Evolutionary conservation across 2,113 vertebrate species (phyloP), one percentile per base, ranked within the genome.

Genomic region (Sterrhoptilus dennistouni): DNA sequence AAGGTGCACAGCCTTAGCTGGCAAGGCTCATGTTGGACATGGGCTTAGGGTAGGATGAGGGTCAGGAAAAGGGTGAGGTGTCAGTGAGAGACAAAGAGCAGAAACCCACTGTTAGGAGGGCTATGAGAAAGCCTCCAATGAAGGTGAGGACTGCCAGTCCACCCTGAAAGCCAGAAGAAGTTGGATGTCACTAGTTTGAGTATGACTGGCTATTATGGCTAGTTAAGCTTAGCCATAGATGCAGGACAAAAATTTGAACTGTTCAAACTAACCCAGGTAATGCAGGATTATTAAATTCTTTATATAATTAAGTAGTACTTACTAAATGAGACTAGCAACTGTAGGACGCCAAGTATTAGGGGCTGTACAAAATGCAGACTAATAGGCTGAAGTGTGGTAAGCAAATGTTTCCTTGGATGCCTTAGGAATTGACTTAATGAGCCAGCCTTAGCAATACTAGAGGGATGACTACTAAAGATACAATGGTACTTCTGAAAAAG

Each of bases 401-500:
- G 45, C 40, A 64, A 6, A 27, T 33, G 11, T 40, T 36, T 68
- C 22, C 14, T 14, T 40, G 11, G 16, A 53, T 36, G 28, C 40
- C 14, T 56, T 52, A 20, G 12, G n/a, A 81, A 77, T 12, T 29
- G 17, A 71, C 17, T 42, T 54, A 14, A 35, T 29, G 21, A 61
- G 29, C 38, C 20, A 59, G 21, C 8, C 22, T 83, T 49, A 35
- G 28, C 40, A 56, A 14, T 29, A 6, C 13, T 15, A 23, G 44
- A 36, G 10, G 8, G 18, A 53, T 57, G 36, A 47, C 40, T 65
- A n/a, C 35, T 29, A 9, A 88, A 75, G 64, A 5, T n/a, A 9
- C 3, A 27, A 18, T 0, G 0, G 36, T n/a, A 64, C 9, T 36
- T 65, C 20, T 35, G 31, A 47, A 47, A 31, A 28, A 33, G 36